Conservation (phyloP, 2,113 vertebrate species). For the Hippocampus mohnikei region DNA sequence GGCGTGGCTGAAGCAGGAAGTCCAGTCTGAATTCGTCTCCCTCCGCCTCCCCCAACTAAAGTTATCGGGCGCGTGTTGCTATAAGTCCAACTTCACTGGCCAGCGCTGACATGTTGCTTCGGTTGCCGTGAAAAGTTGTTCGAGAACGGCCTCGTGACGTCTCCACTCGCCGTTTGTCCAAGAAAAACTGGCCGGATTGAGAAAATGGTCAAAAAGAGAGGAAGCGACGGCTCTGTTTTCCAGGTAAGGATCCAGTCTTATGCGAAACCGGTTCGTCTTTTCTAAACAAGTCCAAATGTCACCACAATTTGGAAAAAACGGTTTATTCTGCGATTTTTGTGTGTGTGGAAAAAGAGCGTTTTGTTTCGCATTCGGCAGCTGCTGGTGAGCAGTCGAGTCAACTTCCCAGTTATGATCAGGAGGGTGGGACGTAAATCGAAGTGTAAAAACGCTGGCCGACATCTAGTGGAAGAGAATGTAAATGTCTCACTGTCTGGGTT, state of each 20-base stretch:
- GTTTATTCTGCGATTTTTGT: too few species aligned
- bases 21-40: neutral
- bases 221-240: constrained; percentile 14
- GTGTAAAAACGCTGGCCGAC: too few species aligned
- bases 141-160: neutral
- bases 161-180: constrained; percentile 8
- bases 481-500: too few species aligned
- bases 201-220: constrained; percentile 11
- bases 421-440: too few species aligned
- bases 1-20: constrained; percentile 53
- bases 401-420: neutral
- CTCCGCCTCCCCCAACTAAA: too few species aligned
- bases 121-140: neutral
- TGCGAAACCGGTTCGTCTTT: neutral
- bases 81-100: neutral
- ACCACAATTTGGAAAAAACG: neutral
- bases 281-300: neutral
- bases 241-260: constrained; percentile 36
- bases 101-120: neutral
- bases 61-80: too few species aligned
- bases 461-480: too few species aligned
- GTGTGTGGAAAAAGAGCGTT: neutral
- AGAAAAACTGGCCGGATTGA: neutral
- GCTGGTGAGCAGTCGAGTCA: neutral
- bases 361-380: neutral